These are phyloP conservation scores for Mamestra configurata DNA, from an alignment of 1,140 invertebrate genomes.

Conservation along the genomic window DNA sequence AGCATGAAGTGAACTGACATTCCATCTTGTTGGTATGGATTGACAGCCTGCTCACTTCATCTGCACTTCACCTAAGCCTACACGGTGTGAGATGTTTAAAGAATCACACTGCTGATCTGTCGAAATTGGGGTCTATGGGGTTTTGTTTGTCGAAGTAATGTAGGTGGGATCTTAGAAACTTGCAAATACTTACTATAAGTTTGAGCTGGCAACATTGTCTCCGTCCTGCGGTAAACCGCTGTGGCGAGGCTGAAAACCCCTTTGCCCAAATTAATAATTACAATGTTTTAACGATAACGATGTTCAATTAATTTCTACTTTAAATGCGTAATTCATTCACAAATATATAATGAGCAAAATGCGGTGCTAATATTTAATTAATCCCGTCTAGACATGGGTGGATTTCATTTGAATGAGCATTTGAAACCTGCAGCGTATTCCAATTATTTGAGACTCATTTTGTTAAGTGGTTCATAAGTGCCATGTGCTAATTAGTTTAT, in stretches of 20 bases:
- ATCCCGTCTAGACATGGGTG: slow-evolving; percentile 9
- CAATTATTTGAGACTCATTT: neutral
- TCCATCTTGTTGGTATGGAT: too few species aligned
- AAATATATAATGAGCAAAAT: neutral
- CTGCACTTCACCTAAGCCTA: too few species aligned
- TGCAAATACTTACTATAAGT: too few species aligned
- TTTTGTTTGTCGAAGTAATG: too few species aligned
- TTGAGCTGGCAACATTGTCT: too few species aligned
- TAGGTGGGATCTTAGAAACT: too few species aligned
- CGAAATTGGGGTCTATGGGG: too few species aligned
- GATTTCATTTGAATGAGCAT: slow-evolving; percentile 10
- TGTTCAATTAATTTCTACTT: neutral
- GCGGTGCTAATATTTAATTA: neutral
- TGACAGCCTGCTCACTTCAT: too few species aligned
- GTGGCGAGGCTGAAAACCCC: neutral
- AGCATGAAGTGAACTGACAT: too few species aligned
- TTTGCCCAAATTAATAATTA: neutral
- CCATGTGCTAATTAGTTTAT: neutral
- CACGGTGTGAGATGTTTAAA: too few species aligned
- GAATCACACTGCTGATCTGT: too few species aligned
- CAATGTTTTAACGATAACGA: neutral
- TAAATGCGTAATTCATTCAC: slow-evolving; percentile 7
- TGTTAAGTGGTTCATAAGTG: neutral
- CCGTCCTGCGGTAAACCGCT: neutral
- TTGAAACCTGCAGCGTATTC: slow-evolving; percentile 8